Conservation (phyloP, 2,113 vertebrate species). For the Saguinus midas region DNA sequence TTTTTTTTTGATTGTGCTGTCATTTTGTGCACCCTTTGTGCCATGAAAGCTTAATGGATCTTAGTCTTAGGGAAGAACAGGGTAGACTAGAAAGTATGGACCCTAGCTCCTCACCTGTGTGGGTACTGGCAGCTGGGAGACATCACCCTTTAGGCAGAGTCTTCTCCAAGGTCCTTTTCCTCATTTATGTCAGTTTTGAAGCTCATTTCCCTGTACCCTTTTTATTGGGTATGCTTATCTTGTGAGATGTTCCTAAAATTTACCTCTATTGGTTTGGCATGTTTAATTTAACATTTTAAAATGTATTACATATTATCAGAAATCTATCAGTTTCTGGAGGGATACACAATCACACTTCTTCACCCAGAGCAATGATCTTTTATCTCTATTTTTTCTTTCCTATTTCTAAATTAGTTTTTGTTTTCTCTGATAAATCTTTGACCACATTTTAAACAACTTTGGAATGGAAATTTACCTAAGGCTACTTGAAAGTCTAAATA, state of each 20-base stretch:
- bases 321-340: background rate
- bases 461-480: slow-evolving; percentile 23
- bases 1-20: background rate
- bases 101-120: background rate
- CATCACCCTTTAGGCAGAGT: background rate
- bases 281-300: background rate
- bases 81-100: background rate
- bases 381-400: background rate
- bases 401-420: background rate
- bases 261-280: background rate
- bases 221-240: background rate
- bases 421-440: background rate
- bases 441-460: slow-evolving; percentile 2
- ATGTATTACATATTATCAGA: background rate
- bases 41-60: background rate
- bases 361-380: background rate
- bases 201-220: background rate
- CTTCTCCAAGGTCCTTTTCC: background rate
- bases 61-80: background rate
- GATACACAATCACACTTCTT: background rate
- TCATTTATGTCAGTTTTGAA: background rate
- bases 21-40: background rate
- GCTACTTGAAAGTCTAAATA: slow-evolving; percentile 39
- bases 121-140: background rate
- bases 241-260: background rate